These are phyloP conservation scores for Zonitis immaculata DNA, from an alignment of 2,888 invertebrate species.

Conservation along the genomic window DNA sequence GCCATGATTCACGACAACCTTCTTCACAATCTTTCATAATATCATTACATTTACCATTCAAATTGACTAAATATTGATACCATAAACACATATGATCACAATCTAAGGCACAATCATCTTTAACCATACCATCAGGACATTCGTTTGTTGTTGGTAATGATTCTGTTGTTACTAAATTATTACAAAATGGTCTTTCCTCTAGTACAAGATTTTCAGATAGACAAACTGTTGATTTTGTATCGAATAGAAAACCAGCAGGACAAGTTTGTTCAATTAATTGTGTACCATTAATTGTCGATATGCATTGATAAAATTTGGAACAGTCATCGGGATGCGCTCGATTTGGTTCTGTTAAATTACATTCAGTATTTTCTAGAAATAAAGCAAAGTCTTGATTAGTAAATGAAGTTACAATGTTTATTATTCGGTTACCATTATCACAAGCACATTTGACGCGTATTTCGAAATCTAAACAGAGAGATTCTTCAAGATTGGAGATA, in stretches of 20 bases:
- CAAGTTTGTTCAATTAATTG: conserved; percentile 60
- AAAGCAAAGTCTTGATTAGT: too few species aligned
- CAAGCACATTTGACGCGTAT: conserved; percentile 71
- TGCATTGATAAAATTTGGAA: conserved; percentile 65
- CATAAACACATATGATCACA: conserved; percentile 69
- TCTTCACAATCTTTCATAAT: conserved; percentile 22
- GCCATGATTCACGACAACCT: conserved; percentile 42
- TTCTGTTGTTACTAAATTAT: background rate
- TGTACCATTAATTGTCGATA: conserved; percentile 44
- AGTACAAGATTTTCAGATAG: background rate
- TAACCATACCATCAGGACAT: conserved; percentile 52
- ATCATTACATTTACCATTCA: background rate
- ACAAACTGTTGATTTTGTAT: background rate
- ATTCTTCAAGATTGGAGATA: conserved; percentile 38
- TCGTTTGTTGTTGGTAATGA: background rate
- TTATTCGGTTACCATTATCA: too few species aligned
- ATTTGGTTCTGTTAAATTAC: conserved; percentile 53
- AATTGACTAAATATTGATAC: conserved; percentile 35
- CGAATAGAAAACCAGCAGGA: conserved; percentile 3
- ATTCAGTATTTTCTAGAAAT: too few species aligned
- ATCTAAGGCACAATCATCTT: conserved; percentile 64
- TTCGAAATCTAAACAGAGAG: conserved; percentile 75
- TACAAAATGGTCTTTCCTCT: background rate
- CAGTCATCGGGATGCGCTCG: conserved; percentile 63
- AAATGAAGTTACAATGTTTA: too few species aligned